Percentiles rank a stretch among this genome's conserved stretches.
These are phyloP conservation scores for Phymastichus coffea DNA, from an alignment of 1,140 invertebrate species.

Conservation along the genomic window DNA sequence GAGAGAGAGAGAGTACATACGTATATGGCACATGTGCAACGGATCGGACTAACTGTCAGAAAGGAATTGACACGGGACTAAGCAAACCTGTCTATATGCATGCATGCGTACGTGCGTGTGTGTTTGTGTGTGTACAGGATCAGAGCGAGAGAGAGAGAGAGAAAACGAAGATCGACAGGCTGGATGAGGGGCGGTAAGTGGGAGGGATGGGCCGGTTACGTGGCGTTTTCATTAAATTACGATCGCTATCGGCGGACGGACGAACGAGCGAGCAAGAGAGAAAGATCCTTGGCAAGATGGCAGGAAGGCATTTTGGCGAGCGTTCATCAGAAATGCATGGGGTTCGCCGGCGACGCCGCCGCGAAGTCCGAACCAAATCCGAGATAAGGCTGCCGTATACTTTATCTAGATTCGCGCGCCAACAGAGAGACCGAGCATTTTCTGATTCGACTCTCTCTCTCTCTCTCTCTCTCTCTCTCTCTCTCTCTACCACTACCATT, in stretches of 20 bases:
- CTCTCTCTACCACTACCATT: too few relatives aligned
- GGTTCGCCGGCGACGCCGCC: constrained; percentile 29
- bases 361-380: constrained; percentile 47
- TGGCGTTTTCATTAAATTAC: constrained; percentile 48
- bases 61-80: too few relatives aligned
- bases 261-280: constrained; percentile 11
- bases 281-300: constrained; percentile 21
- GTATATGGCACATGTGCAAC: too few relatives aligned
- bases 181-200: background rate
- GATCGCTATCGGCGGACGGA: constrained; percentile 44
- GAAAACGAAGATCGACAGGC: background rate
- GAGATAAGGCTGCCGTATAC: constrained; percentile 45
- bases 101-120: too few relatives aligned
- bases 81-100: too few relatives aligned
- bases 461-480: too few relatives aligned
- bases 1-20: background rate
- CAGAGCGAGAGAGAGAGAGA: too few relatives aligned
- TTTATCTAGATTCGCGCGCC: constrained; percentile 40
- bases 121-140: too few relatives aligned
- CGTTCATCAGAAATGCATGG: constrained; percentile 56
- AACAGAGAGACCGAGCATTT: constrained; percentile 35
- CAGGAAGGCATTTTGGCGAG: constrained; percentile 20
- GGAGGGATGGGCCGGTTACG: constrained; percentile 8
- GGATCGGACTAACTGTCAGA: too few relatives aligned
- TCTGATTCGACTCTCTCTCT: constrained; percentile 38